These are phyloP conservation scores for Telenomus remus DNA, from an alignment of 1,140 invertebrate species.

Conservation along the genomic window DNA sequence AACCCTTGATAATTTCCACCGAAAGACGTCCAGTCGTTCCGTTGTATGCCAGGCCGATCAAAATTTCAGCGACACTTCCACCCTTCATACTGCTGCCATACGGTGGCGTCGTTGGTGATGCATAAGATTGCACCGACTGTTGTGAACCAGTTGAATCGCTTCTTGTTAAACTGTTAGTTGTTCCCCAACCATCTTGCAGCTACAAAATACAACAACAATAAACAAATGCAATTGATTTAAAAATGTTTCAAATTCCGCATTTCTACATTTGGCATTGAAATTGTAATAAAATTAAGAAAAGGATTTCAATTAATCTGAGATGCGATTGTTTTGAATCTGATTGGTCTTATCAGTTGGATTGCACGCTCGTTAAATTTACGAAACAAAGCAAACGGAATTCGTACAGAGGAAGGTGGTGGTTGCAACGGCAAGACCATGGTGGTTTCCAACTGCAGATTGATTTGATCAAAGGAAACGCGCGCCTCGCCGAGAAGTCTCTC, in stretches of 20 bases:
- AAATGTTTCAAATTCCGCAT: not conserved
- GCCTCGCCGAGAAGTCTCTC: conserved; percentile 94
- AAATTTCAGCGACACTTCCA: conserved; percentile 86
- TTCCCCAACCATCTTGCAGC: conserved; percentile 72
- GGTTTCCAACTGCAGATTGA: conserved; percentile 91
- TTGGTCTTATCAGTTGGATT: too few species aligned
- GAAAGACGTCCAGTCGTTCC: conserved; percentile 93
- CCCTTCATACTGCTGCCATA: conserved; percentile 86
- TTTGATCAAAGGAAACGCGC: conserved; percentile 88
- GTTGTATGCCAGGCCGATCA: conserved; percentile 93
- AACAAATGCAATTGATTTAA: not conserved
- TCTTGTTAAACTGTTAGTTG: conserved; percentile 83
- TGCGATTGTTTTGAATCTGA: too few species aligned
- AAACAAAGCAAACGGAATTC: conserved; percentile 5
- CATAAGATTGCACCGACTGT: conserved; percentile 83
- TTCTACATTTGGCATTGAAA: not conserved
- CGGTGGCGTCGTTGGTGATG: conserved; percentile 68
- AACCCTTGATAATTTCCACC: conserved; percentile 95
- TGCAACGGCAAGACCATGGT: conserved; percentile 92
- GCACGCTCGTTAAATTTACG: not conserved
- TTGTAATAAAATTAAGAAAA: not conserved
- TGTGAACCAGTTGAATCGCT: conserved; percentile 95
- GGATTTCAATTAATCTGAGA: not conserved
- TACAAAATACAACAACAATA: conserved; percentile 38
- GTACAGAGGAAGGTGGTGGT: conserved; percentile 82